phyloP scores from a whole-genome alignment of 1,140 invertebrate species.

The Aplysia californica region DNA sequence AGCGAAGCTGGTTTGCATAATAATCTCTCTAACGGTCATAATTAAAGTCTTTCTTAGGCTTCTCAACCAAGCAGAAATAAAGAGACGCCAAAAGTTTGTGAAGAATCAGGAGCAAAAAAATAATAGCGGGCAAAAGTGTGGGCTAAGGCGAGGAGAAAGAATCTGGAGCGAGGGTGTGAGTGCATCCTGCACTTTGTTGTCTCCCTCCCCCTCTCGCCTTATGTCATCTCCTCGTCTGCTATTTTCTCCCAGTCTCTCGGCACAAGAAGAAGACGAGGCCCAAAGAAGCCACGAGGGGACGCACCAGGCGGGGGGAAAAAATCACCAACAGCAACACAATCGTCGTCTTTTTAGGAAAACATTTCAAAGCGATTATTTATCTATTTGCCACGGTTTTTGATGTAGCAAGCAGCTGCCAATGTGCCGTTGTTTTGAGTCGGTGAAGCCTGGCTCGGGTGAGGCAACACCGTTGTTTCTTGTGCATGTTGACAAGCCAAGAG shows the following conservation, averaged over 20 bases:
- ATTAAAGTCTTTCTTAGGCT: slow-evolving; percentile 17
- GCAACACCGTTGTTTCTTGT: no score
- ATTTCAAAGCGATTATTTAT: slow-evolving; percentile 25
- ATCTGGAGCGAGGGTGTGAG: slow-evolving; percentile 2
- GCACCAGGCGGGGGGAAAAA: no score
- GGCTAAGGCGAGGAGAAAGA: no score
- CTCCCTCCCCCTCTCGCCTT: not conserved
- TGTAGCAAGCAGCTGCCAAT: slow-evolving; percentile 12
- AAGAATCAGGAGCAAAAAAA: no score
- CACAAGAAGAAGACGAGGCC: not conserved
- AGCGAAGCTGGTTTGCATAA: slow-evolving; percentile 16
- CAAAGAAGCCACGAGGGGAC: no score
- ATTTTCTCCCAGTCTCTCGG: not conserved
- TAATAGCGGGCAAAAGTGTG: no score
- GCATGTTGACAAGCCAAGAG: no score
- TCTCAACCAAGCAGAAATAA: slow-evolving; percentile 5
- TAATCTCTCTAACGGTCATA: slow-evolving; percentile 24
- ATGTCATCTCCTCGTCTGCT: not conserved
- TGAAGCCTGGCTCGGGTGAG: no score
- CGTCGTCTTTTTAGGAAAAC: slow-evolving; percentile 13
- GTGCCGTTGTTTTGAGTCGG: slow-evolving; percentile 8
- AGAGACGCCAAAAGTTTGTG: no score
- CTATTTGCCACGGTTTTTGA: slow-evolving; percentile 22
- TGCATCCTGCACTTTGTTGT: slow-evolving; percentile 6
- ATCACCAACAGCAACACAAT: slow-evolving; percentile 12